phyloP scores from a whole-genome alignment of 2,797 vertebrate genomes.

The Benthosema pterotum region DNA sequence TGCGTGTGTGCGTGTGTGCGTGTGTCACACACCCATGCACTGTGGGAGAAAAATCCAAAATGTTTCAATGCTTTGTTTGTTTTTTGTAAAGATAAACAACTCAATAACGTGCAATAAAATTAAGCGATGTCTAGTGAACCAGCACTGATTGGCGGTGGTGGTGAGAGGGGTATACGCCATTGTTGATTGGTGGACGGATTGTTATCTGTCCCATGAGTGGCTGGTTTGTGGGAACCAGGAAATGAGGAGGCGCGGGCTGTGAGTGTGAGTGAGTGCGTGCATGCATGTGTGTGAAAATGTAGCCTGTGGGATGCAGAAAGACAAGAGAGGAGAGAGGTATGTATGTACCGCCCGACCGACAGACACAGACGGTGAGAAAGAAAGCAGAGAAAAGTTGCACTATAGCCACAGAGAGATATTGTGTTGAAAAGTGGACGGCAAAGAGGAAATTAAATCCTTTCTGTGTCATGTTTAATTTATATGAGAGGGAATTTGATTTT shows the following conservation, averaged over 20 bases:
- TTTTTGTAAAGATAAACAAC: background rate
- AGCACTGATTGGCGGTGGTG: conserved; percentile 39
- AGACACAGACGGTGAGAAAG: conserved; percentile 2
- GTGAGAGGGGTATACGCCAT: conserved; percentile 17
- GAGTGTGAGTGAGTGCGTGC: background rate
- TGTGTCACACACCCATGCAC: background rate
- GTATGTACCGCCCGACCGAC: no score
- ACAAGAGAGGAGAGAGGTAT: background rate
- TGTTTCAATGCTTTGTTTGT: conserved; percentile 17
- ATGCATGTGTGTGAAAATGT: background rate
- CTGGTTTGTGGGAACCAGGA: conserved; percentile 46
- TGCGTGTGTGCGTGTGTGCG: background rate
- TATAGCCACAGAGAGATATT: conserved; percentile 17
- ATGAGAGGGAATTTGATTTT: conserved; percentile 49
- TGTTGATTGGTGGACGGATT: conserved; percentile 55
- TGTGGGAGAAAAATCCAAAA: conserved; percentile 44
- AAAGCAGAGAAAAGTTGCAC: background rate
- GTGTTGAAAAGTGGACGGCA: conserved; percentile 57
- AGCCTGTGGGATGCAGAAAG: background rate
- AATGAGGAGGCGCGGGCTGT: conserved; percentile 8
- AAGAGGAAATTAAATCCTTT: conserved; percentile 50
- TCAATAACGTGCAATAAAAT: conserved; percentile 3
- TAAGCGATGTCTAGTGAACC: conserved; percentile 57
- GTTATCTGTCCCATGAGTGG: conserved; percentile 56
- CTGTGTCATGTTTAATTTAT: conserved; percentile 53